Percentiles rank a stretch among this genome's conserved stretches.
These are phyloP conservation scores for Penaeus vannamei DNA, from an alignment of 1,140 invertebrate species.

Conservation along the genomic window DNA sequence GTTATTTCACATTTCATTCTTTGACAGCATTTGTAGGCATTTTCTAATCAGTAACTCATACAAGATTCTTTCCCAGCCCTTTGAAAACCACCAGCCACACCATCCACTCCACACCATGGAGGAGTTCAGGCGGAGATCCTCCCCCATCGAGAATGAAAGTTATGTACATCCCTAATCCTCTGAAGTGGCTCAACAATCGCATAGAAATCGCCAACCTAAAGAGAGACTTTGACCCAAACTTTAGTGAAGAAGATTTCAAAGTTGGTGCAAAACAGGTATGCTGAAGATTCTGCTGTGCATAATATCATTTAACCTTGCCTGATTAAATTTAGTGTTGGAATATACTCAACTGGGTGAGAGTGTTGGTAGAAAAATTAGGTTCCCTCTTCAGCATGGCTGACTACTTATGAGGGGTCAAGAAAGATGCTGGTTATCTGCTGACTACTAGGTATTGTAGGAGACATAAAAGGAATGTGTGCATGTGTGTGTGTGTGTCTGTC, in stretches of 20 bases:
- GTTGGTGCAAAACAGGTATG: constrained; percentile 48
- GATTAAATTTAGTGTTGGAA: neutral
- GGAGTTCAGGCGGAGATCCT: neutral
- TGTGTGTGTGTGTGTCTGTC: neutral
- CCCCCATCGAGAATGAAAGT: constrained; percentile 35
- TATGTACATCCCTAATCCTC: constrained; percentile 57
- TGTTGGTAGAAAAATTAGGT: too few relatives aligned
- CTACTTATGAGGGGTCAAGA: too few relatives aligned
- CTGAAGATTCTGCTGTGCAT: neutral
- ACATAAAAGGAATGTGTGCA: neutral
- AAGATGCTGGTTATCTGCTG: too few relatives aligned
- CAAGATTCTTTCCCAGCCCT: too few relatives aligned
- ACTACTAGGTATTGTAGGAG: too few relatives aligned
- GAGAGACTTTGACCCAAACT: constrained; percentile 48
- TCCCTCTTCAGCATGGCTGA: too few relatives aligned
- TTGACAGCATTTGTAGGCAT: too few relatives aligned
- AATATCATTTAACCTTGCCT: neutral
- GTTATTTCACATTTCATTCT: too few relatives aligned
- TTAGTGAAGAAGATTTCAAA: constrained; percentile 38
- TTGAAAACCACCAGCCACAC: too few relatives aligned
- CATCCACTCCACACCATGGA: neutral
- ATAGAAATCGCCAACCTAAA: constrained; percentile 44
- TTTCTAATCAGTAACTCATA: too few relatives aligned
- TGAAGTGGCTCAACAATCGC: constrained; percentile 53
- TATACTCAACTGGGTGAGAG: neutral